These are phyloP conservation scores for Felis chaus DNA, from an alignment of 2,113 vertebrate species.

Conservation along the genomic window DNA sequence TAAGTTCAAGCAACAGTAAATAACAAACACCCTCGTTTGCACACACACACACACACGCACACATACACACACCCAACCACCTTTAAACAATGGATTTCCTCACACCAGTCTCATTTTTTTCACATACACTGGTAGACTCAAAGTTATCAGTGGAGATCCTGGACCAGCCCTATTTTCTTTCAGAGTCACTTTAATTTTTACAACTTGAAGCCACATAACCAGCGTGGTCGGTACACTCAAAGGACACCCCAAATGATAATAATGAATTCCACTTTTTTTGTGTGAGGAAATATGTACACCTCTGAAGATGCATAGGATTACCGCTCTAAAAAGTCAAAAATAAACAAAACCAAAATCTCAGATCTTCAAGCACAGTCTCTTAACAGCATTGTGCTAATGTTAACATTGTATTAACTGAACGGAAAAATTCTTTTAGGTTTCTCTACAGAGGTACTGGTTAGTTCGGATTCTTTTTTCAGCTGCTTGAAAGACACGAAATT, in stretches of 20 bases:
- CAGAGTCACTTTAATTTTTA: slow-evolving; percentile 86
- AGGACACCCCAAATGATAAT: slow-evolving; percentile 82
- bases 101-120: slow-evolving; percentile 79
- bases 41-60: slow-evolving; percentile 12
- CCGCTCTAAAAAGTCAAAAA: slow-evolving; percentile 65
- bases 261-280: slow-evolving; percentile 77
- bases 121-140: slow-evolving; percentile 83
- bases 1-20: slow-evolving; percentile 88
- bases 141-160: slow-evolving; percentile 83
- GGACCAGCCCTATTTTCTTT: slow-evolving; percentile 83
- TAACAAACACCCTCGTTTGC: slow-evolving; percentile 86
- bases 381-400: slow-evolving; percentile 45
- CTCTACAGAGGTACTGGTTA: slow-evolving; percentile 74
- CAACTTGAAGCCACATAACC: slow-evolving; percentile 86
- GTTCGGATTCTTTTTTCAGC: slow-evolving; percentile 53
- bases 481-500: slow-evolving; percentile 56
- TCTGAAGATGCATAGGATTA: slow-evolving; percentile 76
- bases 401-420: slow-evolving; percentile 75
- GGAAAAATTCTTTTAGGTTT: slow-evolving; percentile 69
- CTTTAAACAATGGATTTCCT: slow-evolving; percentile 84
- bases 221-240: slow-evolving; percentile 83
- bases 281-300: slow-evolving; percentile 71
- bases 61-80: slow-evolving; percentile 2
- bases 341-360: slow-evolving; percentile 50
- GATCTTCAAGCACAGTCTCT: slow-evolving; percentile 54